Base-by-base conservation (phyloP, 2,797 vertebrate genomes). In the Rhinella marina region DNA sequence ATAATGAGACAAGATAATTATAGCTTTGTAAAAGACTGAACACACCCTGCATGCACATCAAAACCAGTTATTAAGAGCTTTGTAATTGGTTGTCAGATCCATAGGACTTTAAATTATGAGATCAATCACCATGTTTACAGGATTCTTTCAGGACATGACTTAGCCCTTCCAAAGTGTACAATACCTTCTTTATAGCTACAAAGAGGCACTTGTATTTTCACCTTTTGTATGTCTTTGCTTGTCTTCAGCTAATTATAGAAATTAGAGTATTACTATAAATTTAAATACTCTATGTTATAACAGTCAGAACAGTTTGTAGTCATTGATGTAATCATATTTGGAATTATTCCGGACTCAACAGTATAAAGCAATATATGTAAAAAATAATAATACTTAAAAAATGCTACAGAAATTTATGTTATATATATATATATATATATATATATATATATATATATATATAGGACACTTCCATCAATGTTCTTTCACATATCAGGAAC, bases 1-100 rank as follows among this genome's bases (percentile, higher is more conserved):
- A 92, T 91, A 91, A 88, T 88, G 91, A 94, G 95, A 95, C 89
- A 89, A 94, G 94, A 93, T 96, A 95, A 97, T 96, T 95, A 95
- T 73, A 88, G 92, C 91, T 93, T 92, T 93, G 91, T 93, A 89
- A 92, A 92, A 89, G 86, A 78, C 91, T 92, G 93, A 95, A 94
- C 91, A 91, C 91, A 91, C 91, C 91, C 91, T 92, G 90, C 72
- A 89, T 90, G 89, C 77, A 92, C 88, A 94, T 91, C 91, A 91
- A 89, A 94, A 94, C 25, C 66, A 92, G 91, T 93, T 93, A 96
- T 96, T 95, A 95, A 93, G 92, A 93, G 90, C 88, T 88, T 92
- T 93, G 90, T 96, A 95, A 95, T 93, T 94, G 93, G 90, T 92
- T 95, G 92, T 94, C 92, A 90, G 91, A 92, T 90, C 87, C 91